Conservation (phyloP, 2,888 invertebrate genomes). For the Cactoblastis cactorum region DNA sequence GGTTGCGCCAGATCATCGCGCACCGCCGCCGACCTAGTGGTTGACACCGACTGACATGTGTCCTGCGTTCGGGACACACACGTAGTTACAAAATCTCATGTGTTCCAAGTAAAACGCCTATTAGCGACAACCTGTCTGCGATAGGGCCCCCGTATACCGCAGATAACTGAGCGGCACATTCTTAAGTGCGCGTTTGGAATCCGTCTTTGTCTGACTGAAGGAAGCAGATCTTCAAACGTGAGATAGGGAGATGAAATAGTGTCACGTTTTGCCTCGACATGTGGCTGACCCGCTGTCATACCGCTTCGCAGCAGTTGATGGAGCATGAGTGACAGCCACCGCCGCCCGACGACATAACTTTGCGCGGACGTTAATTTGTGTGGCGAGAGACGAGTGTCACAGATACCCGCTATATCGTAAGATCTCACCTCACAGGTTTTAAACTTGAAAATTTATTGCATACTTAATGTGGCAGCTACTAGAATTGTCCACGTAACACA, state of each 20-base stretch:
- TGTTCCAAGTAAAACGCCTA: conserved; percentile 71
- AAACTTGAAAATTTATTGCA: conserved; percentile 58
- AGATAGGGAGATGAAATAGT: conserved; percentile 69
- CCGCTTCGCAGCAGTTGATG: conserved; percentile 76
- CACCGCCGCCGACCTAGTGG: conserved; percentile 47
- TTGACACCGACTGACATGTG: conserved; percentile 61
- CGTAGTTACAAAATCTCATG: conserved; percentile 64
- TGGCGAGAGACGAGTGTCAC: conserved; percentile 57
- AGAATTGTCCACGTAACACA: conserved; percentile 48
- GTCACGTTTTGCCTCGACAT: conserved; percentile 67
- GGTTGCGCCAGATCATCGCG: conserved; percentile 54
- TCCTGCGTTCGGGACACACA: conserved; percentile 64
- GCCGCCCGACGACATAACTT: conserved; percentile 64
- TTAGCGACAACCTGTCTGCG: conserved; percentile 75
- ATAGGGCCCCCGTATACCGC: conserved; percentile 58
- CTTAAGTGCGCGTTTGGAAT: conserved; percentile 53
- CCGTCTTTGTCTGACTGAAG: conserved; percentile 66
- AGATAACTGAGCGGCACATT: conserved; percentile 64
- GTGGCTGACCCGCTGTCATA: conserved; percentile 75
- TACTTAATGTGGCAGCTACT: conserved; percentile 65
- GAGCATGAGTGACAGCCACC: conserved; percentile 76
- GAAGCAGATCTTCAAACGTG: conserved; percentile 56
- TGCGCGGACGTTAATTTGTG: conserved; percentile 72
- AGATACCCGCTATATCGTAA: conserved; percentile 56
- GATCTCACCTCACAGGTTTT: conserved; percentile 60